phyloP scores from a whole-genome alignment of 37 sponge, comb jelly and placozoan species.

The Axinella damicornis region DNA sequence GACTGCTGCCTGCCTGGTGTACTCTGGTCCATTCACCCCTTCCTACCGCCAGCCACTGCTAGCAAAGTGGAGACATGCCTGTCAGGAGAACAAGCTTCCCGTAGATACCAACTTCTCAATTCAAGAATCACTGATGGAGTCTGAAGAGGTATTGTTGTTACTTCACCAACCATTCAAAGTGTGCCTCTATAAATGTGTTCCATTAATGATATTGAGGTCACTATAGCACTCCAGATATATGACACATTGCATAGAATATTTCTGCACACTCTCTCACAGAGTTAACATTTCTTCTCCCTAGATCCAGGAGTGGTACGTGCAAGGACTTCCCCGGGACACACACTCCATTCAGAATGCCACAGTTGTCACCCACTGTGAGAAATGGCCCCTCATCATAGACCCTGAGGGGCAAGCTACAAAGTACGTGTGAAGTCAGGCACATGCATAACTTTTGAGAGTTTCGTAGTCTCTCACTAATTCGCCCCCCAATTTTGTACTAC shows the following conservation, averaged over 20 bases:
- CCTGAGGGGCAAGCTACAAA: constrained; percentile 73
- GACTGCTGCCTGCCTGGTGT: constrained; percentile 55
- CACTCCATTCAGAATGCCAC: constrained; percentile 69
- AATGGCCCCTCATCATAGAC: constrained; percentile 75
- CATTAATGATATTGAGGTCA: no score
- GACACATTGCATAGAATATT: no score
- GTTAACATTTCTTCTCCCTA: constrained; percentile 9
- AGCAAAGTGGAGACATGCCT: constrained; percentile 67
- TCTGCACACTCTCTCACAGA: no score
- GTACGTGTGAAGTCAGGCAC: constrained; percentile 16
- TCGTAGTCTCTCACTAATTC: no score
- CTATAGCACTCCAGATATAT: no score
- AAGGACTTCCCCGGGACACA: constrained; percentile 67
- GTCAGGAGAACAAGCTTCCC: constrained; percentile 38
- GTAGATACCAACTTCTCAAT: constrained; percentile 10
- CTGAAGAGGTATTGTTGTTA: not conserved
- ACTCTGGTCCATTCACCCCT: constrained; percentile 70
- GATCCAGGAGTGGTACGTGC: constrained; percentile 70
- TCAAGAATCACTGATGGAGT: constrained; percentile 1
- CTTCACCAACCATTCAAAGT: no score
- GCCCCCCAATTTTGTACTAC: no score
- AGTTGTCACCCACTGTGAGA: constrained; percentile 44
- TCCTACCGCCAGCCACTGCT: constrained; percentile 46
- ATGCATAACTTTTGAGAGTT: not conserved
- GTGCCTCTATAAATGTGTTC: no score